phyloP scores from a whole-genome alignment of 2,888 invertebrate genomes.

The Matsumyia berberina region DNA sequence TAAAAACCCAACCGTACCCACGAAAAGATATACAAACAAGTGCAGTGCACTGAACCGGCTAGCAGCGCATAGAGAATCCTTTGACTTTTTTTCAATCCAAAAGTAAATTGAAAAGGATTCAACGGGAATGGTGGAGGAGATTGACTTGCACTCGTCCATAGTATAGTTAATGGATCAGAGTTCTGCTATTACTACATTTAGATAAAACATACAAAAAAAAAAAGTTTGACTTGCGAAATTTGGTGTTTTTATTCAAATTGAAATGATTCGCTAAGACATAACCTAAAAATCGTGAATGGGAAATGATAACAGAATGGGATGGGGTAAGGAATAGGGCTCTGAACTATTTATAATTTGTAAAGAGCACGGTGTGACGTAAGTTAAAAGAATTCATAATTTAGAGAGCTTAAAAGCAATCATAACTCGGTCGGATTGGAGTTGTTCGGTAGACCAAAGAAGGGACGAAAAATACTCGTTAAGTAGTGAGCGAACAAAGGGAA shows the following conservation, averaged over 20 bases:
- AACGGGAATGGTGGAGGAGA: constrained; percentile 32
- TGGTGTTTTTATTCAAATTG: neutral
- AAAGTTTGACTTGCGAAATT: neutral
- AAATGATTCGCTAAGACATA: neutral
- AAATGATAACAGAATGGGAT: too few species aligned
- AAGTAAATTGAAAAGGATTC: constrained; percentile 56
- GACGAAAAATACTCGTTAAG: too few species aligned
- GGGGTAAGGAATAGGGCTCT: too few species aligned
- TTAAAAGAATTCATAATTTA: too few species aligned
- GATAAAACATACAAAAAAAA: neutral
- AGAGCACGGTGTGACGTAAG: too few species aligned
- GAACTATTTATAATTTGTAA: too few species aligned
- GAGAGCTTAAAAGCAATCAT: too few species aligned
- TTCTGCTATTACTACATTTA: constrained; percentile 6
- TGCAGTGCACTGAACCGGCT: constrained; percentile 24
- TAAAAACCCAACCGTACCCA: constrained; percentile 18
- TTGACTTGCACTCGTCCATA: constrained; percentile 18
- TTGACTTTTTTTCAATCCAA: constrained; percentile 43
- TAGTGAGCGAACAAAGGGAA: too few species aligned
- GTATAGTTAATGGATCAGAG: constrained; percentile 6
- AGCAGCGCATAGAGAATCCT: constrained; percentile 5
- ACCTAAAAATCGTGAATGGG: neutral
- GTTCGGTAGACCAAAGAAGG: too few species aligned
- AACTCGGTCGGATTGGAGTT: too few species aligned
- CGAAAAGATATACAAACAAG: constrained; percentile 31